Conservation (phyloP, 2,888 invertebrate genomes). For the Helicoverpa assulta region DNA sequence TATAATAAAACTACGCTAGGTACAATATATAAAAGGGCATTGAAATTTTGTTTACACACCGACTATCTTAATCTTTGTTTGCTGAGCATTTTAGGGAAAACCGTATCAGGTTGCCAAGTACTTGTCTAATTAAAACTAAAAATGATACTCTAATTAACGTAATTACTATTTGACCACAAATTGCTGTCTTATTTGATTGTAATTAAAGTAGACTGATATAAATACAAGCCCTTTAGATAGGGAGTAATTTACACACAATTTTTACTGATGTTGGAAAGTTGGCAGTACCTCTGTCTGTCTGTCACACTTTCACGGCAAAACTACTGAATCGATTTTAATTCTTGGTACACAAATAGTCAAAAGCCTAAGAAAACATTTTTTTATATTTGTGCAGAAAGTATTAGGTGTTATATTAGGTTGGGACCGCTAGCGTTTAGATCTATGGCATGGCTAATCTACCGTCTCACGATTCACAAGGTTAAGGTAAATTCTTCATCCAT, state of each 20-base stretch:
- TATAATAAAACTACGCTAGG: slow-evolving; percentile 49
- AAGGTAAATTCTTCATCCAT: no score
- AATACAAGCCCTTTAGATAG: neutral
- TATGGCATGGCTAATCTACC: no score
- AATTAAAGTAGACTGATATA: neutral
- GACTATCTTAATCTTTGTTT: slow-evolving; percentile 66
- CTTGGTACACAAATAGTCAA: no score
- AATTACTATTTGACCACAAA: neutral
- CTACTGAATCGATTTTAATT: no score
- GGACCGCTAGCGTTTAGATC: no score
- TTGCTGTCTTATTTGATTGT: neutral
- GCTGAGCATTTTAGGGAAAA: slow-evolving; percentile 60
- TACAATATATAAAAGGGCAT: slow-evolving; percentile 67
- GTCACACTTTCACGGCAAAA: no score
- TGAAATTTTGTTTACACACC: slow-evolving; percentile 61
- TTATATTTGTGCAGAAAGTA: no score
- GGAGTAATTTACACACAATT: neutral
- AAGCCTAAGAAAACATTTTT: no score
- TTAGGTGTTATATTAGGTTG: no score
- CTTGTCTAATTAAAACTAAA: slow-evolving; percentile 15
- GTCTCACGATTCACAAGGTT: no score
- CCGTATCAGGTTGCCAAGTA: slow-evolving; percentile 31
- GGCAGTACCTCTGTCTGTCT: no score
- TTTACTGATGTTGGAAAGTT: no score
- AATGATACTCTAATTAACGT: neutral